Conservation (phyloP, 2,797 vertebrate genomes). For the Tragelaphus oryx region DNA sequence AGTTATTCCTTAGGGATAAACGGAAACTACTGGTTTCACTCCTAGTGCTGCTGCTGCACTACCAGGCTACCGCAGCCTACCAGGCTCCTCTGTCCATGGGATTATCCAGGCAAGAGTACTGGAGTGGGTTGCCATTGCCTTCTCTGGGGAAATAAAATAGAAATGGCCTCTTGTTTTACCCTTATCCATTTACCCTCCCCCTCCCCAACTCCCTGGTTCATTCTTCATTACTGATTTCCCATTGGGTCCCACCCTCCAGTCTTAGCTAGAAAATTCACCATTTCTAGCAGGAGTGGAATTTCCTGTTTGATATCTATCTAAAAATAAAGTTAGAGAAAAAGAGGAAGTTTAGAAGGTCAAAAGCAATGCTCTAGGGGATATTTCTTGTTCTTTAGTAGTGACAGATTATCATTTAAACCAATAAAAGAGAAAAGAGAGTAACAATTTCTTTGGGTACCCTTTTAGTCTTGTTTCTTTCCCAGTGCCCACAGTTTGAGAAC, state of each 20-base stretch:
- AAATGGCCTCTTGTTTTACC: not conserved
- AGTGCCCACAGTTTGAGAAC: not conserved
- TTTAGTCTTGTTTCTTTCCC: not conserved
- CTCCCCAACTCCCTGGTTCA: not conserved
- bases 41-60: too few relatives aligned
- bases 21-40: not conserved
- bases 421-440: not conserved
- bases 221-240: slow-evolving; percentile 40
- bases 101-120: too few relatives aligned
- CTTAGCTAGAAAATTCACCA: slow-evolving; percentile 40
- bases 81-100: too few relatives aligned
- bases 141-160: not conserved
- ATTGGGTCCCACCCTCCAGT: not conserved
- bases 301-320: slow-evolving; percentile 61
- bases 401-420: slow-evolving; percentile 46
- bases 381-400: slow-evolving; percentile 48
- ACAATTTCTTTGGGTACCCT: not conserved
- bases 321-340: slow-evolving; percentile 65
- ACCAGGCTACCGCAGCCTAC: too few relatives aligned
- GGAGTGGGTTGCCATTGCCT: too few relatives aligned
- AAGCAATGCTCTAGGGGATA: slow-evolving; percentile 21
- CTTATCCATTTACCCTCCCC: not conserved
- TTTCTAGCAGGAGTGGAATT: slow-evolving; percentile 60
- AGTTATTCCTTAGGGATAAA: slow-evolving; percentile 8
- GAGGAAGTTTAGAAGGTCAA: slow-evolving; percentile 52